A percentile compares a stretch with the other conserved stretches of the same genome.
Conservation (phyloP, 2,888 invertebrate genomes). For the Unio pictorum region DNA sequence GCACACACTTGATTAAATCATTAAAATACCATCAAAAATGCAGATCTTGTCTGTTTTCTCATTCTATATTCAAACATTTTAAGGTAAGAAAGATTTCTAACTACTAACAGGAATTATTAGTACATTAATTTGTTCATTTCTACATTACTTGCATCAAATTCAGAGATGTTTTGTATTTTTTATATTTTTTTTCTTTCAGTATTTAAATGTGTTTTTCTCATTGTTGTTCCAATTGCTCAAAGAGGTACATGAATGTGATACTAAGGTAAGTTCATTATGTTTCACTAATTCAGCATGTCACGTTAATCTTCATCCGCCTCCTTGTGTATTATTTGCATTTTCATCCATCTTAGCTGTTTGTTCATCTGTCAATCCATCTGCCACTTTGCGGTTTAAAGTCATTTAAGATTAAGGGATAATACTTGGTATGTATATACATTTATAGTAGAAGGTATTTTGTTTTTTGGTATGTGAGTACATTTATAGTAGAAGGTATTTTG, state of each 20-base stretch:
- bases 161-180: background rate
- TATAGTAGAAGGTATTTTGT: too few relatives aligned
- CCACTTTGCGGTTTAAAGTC: background rate
- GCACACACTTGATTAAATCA: too few relatives aligned
- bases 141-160: background rate
- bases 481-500: too few relatives aligned
- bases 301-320: too few relatives aligned
- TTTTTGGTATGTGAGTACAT: too few relatives aligned
- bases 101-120: too few relatives aligned
- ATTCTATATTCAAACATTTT: too few relatives aligned
- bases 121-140: too few relatives aligned
- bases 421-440: too few relatives aligned
- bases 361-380: conserved; percentile 1
- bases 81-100: too few relatives aligned
- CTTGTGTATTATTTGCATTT: background rate
- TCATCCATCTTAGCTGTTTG: background rate
- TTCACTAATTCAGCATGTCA: background rate
- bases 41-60: background rate
- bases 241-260: conserved; percentile 92
- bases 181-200: conserved; percentile 70
- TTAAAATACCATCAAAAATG: background rate
- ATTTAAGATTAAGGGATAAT: too few relatives aligned
- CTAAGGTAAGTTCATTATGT: conserved; percentile 78
- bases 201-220: conserved; percentile 84
- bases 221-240: conserved; percentile 87